Evolutionary conservation across 2,888 invertebrate species (phyloP), one percentile per base, ranked within the genome.

Genomic region (Noctuana brunneofusca): DNA sequence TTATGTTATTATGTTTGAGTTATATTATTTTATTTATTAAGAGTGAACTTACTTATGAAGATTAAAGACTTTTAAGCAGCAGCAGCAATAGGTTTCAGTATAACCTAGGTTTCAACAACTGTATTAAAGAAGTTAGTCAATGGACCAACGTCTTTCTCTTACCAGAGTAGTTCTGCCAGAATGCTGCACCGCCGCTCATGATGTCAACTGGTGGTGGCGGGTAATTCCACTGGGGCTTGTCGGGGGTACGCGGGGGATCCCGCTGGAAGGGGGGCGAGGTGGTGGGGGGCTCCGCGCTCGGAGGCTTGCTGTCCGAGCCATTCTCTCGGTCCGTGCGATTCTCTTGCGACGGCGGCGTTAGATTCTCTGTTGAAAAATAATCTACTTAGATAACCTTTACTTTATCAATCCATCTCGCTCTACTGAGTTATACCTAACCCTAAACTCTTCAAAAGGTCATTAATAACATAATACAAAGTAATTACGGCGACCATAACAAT

Each of bases 101-200:
- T n/a, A n/a, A n/a, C n/a, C n/a, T n/a, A n/a, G n/a, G n/a, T n/a
- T n/a, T n/a, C n/a, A n/a, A n/a, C n/a, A n/a, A n/a, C n/a, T n/a
- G n/a, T n/a, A 24, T 24, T 5, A 24, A 24, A 24, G 24, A 24
- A 24, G 24, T 24, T 0, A 4, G 3, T 24, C 5, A 3, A 4
- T 24, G n/a, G n/a, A n/a, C 24, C 5, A 4, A 9, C 2, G 2
- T 38, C 5, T 18, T 54, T 12, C 18, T 83, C 94, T 93, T 83
- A 97, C 97, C 97, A 80, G 97, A 97, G 89, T 97, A 97, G 84
- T 97, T 97, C 83, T 97, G 97, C 97, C 97, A 97, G 89, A 97
- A 97, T 48, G 96, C 96, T 53, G 95, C 95, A 41, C 96, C 96
- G 59, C 95, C 95, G 75, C 96, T 95, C 93, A 97, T 96, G 83